Base-by-base conservation (phyloP, 2,888 invertebrate species). In the Epicampocera succincta region DNA sequence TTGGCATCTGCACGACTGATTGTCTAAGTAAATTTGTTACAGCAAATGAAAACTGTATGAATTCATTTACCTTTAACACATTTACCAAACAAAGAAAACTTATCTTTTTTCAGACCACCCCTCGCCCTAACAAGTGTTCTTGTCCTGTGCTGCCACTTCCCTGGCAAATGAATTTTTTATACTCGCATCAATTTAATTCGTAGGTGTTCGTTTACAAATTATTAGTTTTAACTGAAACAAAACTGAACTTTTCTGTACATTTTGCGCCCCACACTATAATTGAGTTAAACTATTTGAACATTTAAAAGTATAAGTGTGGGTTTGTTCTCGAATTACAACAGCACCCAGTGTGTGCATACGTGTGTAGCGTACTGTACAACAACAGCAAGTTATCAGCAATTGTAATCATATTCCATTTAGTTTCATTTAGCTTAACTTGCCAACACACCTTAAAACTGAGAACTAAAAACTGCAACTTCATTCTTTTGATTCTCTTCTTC, bases 161-260 rank as follows among this genome's bases (percentile, higher is more conserved):
- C n/a, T n/a, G n/a, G n/a, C n/a, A n/a, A n/a, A n/a, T n/a, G n/a
- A n/a, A n/a, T 33, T 5, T 33, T 9, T 33, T 33, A n/a, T n/a
- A n/a, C n/a, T 33, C 8, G 33, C 1, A 33, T 65, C 25, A 38
- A 65, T 72, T 66, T 54, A 2, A 17, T 76, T 54, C 13, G 29
- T 48, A 54, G 65, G 69, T 74, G 38, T 80, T 58, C 58, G 42
- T 50, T 76, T 76, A 68, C 72, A 76, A 80, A 81, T 80, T 80
- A 80, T 61, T 61, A 61, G 60, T 61, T 68, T 33, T 40, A 75
- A 68, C 17, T 60, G n/a, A 21, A 68, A 60, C 68, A 44, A 60
- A 60, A 56, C 42, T 75, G 50, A 4, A 52, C 66, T 60, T 60
- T 42, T 40, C n/a, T 8, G n/a, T 29, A 21, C 50, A 44, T 44